Base-by-base conservation (phyloP, 2,888 invertebrate genomes). In the Pristionchus maxplancki region DNA sequence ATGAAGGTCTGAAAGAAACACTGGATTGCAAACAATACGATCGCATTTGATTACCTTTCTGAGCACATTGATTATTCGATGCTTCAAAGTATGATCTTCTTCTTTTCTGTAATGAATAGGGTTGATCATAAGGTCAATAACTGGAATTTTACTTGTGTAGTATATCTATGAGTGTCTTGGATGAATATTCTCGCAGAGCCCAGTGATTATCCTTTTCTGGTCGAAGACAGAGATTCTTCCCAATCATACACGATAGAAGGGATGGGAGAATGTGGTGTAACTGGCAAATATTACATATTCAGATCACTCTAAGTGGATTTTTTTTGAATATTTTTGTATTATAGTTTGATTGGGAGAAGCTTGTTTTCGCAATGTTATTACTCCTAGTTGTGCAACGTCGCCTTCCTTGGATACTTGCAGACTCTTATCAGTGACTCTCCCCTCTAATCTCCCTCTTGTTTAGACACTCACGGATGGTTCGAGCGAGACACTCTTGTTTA, bases 151-250 rank as follows among this genome's bases (percentile, higher is more conserved):
- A 85, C 85, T 24, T 64, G 28, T 64, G 37, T 24, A 85, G 13
- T 6, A 64, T 85, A 62, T 34, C 44, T 15, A 89, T 67, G 20
- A 92, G 88, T 2, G 91, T 92, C 58, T 90, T 91, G 4, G 90
- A 83, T 11, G 92, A 89, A 48, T 89, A 92, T 40, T 92, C 92
- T 48, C 92, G 74, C 13, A 92, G 83, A 0, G 91, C 91, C 91
- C 91, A 92, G 82, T 92, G 92, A 86, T 91, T 92, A 71, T 92
- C 92, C 3, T 67, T 83, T 1, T 90, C 90, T 4, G 90, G 91
- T 53, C 90, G 87, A 0, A 88, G 34, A 89, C 91, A 92, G n/a
- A 92, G 88, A 37, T 90, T 88, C 17, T 88, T 78, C 15, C 91
- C 90, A 1, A 92, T 84, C 74, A 91, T 90, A 48, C 91, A 92